Percentiles rank a stretch among this genome's conserved stretches.
Evolutionary conservation across 2,797 vertebrate species (phyloP).

Genomic region (Chrosomus eos): DNA sequence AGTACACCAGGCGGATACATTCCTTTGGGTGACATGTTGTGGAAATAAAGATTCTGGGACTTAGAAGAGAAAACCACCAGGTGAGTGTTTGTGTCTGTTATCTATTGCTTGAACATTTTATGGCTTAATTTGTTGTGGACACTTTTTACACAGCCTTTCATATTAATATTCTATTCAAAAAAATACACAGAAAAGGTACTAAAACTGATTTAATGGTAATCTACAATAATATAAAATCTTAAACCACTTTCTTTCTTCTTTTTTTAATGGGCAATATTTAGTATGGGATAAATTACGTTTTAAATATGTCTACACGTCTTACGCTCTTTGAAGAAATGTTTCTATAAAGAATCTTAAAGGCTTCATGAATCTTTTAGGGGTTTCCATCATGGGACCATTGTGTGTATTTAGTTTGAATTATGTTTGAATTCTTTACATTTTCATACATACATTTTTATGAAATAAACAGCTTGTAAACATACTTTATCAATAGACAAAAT

Average conservation of each 20-base stretch:
- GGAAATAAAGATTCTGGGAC: neutral
- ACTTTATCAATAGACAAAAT: neutral
- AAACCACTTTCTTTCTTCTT: too few relatives aligned
- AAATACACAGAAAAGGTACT: neutral
- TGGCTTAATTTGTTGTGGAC: neutral
- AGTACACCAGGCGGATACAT: neutral
- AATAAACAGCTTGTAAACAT: neutral
- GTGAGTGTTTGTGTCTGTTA: conserved; percentile 26
- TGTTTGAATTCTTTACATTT: neutral
- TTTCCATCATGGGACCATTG: neutral
- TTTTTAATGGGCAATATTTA: neutral
- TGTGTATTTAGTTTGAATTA: neutral
- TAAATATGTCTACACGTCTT: neutral
- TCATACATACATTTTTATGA: neutral
- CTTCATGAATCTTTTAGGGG: neutral
- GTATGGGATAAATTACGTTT: neutral
- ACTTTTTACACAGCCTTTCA: neutral
- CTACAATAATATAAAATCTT: neutral
- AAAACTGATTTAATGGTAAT: neutral
- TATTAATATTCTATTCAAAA: neutral
- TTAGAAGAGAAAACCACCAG: conserved; percentile 24
- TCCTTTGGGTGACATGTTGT: conserved; percentile 31
- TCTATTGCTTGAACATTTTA: neutral
- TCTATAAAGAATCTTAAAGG: neutral
- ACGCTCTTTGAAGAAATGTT: neutral